Conservation (phyloP, 1,140 invertebrate genomes). For the Apis dorsata region DNA sequence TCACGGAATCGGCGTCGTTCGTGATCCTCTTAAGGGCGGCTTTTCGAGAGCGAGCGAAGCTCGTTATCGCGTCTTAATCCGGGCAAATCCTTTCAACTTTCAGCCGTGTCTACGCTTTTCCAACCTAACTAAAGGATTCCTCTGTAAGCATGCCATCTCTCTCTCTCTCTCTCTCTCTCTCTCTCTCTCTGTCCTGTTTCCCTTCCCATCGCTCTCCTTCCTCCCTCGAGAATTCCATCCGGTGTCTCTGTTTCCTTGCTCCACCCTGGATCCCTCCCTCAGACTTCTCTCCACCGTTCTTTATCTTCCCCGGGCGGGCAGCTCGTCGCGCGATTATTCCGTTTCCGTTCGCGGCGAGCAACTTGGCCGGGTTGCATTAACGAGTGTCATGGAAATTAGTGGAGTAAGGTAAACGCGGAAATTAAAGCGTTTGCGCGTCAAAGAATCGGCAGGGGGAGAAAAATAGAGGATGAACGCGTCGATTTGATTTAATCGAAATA, state of each 20-base stretch:
- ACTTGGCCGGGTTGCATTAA: conserved; percentile 47
- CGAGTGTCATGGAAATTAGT: conserved; percentile 46
- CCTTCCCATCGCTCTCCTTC: conserved; percentile 16
- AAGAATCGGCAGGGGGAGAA: not conserved
- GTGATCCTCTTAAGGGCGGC: conserved; percentile 65
- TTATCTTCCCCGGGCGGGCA: not conserved
- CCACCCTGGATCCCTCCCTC: not conserved
- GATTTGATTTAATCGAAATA: not conserved
- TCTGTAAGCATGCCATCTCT: conserved; percentile 26
- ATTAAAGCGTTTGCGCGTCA: not conserved
- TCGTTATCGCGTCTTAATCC: conserved; percentile 75
- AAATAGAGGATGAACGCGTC: not conserved
- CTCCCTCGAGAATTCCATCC: conserved; percentile 14
- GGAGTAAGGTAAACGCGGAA: conserved; percentile 30
- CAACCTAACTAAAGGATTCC: conserved; percentile 57
- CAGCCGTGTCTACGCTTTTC: conserved; percentile 58
- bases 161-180: not conserved
- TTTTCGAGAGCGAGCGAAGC: conserved; percentile 64
- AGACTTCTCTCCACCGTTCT: conserved; percentile 22
- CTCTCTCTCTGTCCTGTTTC: not conserved
- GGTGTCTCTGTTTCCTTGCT: conserved; percentile 17
- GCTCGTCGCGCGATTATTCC: conserved; percentile 37
- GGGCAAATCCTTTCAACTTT: conserved; percentile 72
- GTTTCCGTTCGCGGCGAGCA: conserved; percentile 24
- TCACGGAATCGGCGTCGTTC: conserved; percentile 60